These are phyloP conservation scores for Oreonectes daqikongensis DNA, from an alignment of 2,797 vertebrate genomes.

Conservation along the genomic window DNA sequence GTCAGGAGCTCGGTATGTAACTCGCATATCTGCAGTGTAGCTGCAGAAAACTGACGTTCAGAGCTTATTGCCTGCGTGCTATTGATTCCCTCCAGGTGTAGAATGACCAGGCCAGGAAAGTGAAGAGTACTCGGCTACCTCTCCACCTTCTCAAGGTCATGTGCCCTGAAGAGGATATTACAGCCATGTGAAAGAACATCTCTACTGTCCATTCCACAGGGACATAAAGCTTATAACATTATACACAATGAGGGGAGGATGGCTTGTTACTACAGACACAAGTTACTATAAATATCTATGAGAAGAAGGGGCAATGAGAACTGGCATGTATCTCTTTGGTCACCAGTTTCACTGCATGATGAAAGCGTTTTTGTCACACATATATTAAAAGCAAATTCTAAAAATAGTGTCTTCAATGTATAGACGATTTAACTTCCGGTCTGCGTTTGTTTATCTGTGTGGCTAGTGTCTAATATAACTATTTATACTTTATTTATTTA, in stretches of 20 bases:
- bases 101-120: constrained; percentile 59
- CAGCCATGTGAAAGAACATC: constrained; percentile 40
- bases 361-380: not conserved
- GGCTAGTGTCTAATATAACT: too few relatives aligned
- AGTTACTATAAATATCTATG: constrained; percentile 4
- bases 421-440: too few relatives aligned
- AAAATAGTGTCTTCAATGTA: too few relatives aligned
- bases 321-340: not conserved
- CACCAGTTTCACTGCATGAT: not conserved
- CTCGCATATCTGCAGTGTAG: constrained; percentile 30
- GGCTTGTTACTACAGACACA: constrained; percentile 15
- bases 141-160: constrained; percentile 61
- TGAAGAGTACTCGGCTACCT: constrained; percentile 46
- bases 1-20: constrained; percentile 36
- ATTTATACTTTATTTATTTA: too few relatives aligned
- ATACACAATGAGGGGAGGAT: not conserved
- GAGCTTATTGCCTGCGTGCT: constrained; percentile 28
- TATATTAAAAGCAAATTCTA: too few relatives aligned
- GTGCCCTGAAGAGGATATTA: constrained; percentile 53
- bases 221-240: constrained; percentile 28
- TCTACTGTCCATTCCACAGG: constrained; percentile 17
- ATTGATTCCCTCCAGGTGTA: constrained; percentile 57
- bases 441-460: too few relatives aligned
- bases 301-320: not conserved
- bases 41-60: constrained; percentile 38